Conservation (phyloP, 2,888 invertebrate species). For the Nemapogon koenigi region DNA sequence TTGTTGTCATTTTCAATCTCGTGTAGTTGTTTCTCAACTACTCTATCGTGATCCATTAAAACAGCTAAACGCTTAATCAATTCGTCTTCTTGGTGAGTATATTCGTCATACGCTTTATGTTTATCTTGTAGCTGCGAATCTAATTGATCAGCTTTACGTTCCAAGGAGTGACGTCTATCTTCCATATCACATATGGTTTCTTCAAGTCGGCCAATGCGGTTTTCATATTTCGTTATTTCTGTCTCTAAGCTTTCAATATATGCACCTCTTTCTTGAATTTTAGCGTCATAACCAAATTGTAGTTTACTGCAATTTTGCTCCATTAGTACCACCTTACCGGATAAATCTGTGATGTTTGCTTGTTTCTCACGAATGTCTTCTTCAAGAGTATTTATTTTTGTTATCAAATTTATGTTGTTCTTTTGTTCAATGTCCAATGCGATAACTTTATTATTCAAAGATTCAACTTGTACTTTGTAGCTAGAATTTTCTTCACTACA, state of each 20-base stretch:
- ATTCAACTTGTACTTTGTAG: constrained; percentile 33
- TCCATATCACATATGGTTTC: constrained; percentile 69
- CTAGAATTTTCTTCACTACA: constrained; percentile 30
- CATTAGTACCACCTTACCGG: constrained; percentile 33
- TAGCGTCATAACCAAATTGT: constrained; percentile 66
- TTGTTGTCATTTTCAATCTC: constrained; percentile 63
- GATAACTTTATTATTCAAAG: constrained; percentile 42
- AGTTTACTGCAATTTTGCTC: constrained; percentile 42
- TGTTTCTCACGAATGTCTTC: constrained; percentile 42
- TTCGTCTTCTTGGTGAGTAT: constrained; percentile 68
- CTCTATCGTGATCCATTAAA: constrained; percentile 68
- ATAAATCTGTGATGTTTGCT: constrained; percentile 34
- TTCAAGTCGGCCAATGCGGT: constrained; percentile 69
- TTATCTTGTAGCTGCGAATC: constrained; percentile 67
- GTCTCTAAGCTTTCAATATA: constrained; percentile 76
- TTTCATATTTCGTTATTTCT: constrained; percentile 69
- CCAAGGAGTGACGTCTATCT: constrained; percentile 64
- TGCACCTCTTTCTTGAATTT: constrained; percentile 76
- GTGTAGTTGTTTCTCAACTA: constrained; percentile 68
- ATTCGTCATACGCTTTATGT: constrained; percentile 64
- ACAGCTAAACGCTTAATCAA: constrained; percentile 67
- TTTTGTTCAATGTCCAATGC: constrained; percentile 48
- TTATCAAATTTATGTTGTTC: constrained; percentile 40
- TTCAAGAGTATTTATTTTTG: constrained; percentile 44
- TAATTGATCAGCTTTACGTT: constrained; percentile 67